phyloP scores from a whole-genome alignment of 1,140 invertebrate species.

The Drosophila obscura region DNA sequence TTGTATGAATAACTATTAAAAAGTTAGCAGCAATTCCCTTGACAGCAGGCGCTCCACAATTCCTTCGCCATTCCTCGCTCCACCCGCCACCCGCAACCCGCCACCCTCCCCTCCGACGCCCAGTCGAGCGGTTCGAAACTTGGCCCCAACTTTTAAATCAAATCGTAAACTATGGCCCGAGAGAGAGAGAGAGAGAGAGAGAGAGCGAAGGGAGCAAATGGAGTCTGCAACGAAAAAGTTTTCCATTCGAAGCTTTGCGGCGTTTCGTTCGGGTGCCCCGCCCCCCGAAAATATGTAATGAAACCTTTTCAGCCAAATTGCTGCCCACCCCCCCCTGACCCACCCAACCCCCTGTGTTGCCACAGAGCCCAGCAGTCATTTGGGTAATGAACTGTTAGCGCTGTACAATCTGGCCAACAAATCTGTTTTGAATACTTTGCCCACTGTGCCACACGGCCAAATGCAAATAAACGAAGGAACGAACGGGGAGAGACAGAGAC shows the following conservation, averaged over 20 bases:
- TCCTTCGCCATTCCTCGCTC: background rate
- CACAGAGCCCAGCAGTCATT: conserved; percentile 51
- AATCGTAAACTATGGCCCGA: conserved; percentile 27
- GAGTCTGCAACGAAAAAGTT: conserved; percentile 49
- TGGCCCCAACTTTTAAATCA: conserved; percentile 45
- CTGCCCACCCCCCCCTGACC: background rate
- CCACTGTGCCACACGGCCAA: conserved; percentile 46
- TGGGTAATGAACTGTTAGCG: conserved; percentile 82
- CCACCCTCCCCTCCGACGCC: too few species aligned
- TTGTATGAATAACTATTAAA: conserved; percentile 78
- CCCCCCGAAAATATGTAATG: conserved; percentile 47
- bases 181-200: background rate
- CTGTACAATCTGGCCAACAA: conserved; percentile 76
- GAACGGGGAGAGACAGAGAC: background rate
- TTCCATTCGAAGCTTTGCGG: conserved; percentile 30
- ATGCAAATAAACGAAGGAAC: conserved; percentile 67
- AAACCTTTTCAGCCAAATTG: conserved; percentile 61
- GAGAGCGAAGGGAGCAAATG: background rate
- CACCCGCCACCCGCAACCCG: background rate
- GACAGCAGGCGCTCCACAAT: conserved; percentile 1
- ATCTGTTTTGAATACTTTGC: conserved; percentile 77
- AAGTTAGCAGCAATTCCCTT: conserved; percentile 60
- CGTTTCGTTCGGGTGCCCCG: too few species aligned
- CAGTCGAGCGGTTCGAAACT: conserved; percentile 21
- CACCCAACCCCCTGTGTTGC: too few species aligned